Evolutionary conservation across 2,888 invertebrate genomes (phyloP).

Genomic region (Gastracanthus pulcherrimus): DNA sequence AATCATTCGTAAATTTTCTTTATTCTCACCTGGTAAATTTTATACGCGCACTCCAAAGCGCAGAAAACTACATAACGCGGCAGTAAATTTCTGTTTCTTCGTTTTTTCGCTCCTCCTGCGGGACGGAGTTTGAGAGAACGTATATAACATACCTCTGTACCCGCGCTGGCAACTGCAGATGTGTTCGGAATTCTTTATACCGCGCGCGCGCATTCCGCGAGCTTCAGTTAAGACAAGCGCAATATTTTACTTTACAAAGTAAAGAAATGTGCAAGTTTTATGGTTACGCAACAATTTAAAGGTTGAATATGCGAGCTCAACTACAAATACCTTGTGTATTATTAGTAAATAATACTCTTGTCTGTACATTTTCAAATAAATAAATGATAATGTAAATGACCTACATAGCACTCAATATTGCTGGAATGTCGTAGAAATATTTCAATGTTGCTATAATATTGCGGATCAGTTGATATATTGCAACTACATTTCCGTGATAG

Average conservation of each 20-base stretch:
- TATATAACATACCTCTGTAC: neutral
- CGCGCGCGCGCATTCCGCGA: neutral
- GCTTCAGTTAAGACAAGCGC: neutral
- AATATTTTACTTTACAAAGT: neutral
- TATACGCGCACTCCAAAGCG: neutral
- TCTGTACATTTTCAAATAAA: no score
- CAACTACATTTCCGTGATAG: no score
- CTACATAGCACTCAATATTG: no score
- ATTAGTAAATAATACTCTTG: no score
- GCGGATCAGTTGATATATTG: no score
- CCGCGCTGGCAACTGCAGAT: neutral
- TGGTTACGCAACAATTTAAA: no score
- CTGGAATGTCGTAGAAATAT: no score
- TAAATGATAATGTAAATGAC: no score
- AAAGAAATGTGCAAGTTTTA: no score
- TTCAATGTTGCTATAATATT: no score
- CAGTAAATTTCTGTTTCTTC: constrained; percentile 22
- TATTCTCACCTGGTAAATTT: neutral
- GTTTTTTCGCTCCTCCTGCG: neutral
- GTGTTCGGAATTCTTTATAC: neutral
- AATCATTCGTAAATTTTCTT: neutral
- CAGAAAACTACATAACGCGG: neutral
- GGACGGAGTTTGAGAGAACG: neutral
- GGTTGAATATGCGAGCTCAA: no score
- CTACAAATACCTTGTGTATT: no score